Evolutionary conservation across 2,797 vertebrate species (phyloP), one percentile per base, ranked within the genome.

Genomic region (Crypturellus tataupa): DNA sequence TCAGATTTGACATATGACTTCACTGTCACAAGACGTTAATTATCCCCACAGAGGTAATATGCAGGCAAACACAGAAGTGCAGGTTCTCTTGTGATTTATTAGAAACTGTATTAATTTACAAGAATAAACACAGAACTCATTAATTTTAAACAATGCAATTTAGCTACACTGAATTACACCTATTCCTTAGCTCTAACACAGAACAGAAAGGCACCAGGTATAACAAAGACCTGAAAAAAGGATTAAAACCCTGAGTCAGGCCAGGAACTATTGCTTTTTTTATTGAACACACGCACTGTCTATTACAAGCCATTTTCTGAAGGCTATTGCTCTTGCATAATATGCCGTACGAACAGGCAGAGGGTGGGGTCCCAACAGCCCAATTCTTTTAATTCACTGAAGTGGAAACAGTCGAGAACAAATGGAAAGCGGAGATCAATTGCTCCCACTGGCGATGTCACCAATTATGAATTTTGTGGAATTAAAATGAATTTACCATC

Each of bases 371-470:
- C 96, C 94, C 96, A 92, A 51, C 83, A 97, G 97, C 91, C 94
- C 86, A 90, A 97, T 97, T 97, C 92, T 92, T 96, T 90, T 95
- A 97, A 97, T 96, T 96, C 94, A 95, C 87, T 96, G 94, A 97
- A 97, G 96, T 95, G 95, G 97, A 97, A 97, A 96, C 93, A 95
- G 95, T 97, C 94, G 93, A 90, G 97, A 97, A 93, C 96, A 96
- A 97, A 97, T 96, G 96, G 93, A 96, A 96, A 97, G 89, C 88
- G 60, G 93, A 97, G 95, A 96, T 96, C 97, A 97, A 97, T 97
- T 89, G 96, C 95, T 97, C 97, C 97, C 97, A 95, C 89, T 85
- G 96, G 96, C 88, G 4, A 94, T 97, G 96, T 95, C 96, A 94
- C 95, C 92, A 96, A 96, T 96, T 97, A 97, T 64, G 85, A 94